Evolutionary conservation across 2,888 invertebrate genomes (phyloP), one percentile per base, ranked within the genome.

Genomic region (Apamea epomidion): DNA sequence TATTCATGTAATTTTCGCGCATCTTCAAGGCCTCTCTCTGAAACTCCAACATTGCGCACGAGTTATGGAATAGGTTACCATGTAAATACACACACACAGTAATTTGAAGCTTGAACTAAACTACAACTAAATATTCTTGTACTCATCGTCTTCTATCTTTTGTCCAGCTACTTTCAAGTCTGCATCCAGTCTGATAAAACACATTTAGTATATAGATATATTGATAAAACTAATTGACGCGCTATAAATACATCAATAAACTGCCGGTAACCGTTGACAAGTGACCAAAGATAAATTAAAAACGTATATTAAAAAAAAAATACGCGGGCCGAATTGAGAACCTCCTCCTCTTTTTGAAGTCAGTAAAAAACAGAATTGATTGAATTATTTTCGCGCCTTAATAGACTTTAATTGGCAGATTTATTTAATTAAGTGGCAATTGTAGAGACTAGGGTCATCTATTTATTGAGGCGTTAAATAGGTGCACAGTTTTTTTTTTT

Each of bases 391-490:
- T 54, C 48, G 18, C 25, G 37, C 78, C 21, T n/a, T 37, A 72
- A 77, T 68, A 4, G 58, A 25, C n/a, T 83, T 29, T 16, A 78
- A 72, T 78, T 64, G 78, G 32, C 58, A 58, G 48, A 75, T 62
- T 37, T 37, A 62, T 62, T 45, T 60, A 67, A 82, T 81, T 76
- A 51, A 58, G 2, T 14, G 3, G 2, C 68, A 68, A 83, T 82
- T 82, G 82, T 64, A 58, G 62, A 73, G 5, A 60, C 76, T 14
- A 42, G 16, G 10, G 42, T 32, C 37, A 51, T 76, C 4, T 45
- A 12, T 78, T 42, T 60, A n/a, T 18, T 54, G 18, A 48, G 8
- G 37, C 25, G 18, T 25, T 21, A 16, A 58, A 65, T 54, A 25
- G 6, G 25, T 42, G 16, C 37, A 54, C 10, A 45, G 45, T 2